These are phyloP conservation scores for Limnephilus marmoratus DNA, from an alignment of 2,888 invertebrate genomes.

Conservation along the genomic window DNA sequence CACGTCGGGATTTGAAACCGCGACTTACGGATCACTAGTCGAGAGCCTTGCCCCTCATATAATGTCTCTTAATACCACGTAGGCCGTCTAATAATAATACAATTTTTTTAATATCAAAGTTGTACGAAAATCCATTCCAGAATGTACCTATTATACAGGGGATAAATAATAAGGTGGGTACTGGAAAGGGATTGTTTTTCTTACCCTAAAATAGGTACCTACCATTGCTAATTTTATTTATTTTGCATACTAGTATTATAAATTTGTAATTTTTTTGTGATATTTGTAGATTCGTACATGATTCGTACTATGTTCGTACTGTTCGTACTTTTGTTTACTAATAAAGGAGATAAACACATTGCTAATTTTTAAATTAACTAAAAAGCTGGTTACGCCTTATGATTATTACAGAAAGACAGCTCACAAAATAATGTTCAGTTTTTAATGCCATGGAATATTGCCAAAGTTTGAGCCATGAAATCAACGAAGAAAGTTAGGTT, in stretches of 20 bases:
- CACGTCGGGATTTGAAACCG: too few relatives aligned
- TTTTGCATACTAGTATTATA: background rate
- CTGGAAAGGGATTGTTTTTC: background rate
- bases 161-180: background rate
- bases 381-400: background rate
- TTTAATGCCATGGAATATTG: background rate
- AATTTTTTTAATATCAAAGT: background rate
- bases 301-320: too few relatives aligned
- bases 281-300: too few relatives aligned
- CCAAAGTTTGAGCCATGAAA: background rate
- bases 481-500: constrained; percentile 17
- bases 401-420: background rate
- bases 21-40: too few relatives aligned
- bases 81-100: background rate
- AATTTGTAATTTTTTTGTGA: too few relatives aligned
- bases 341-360: background rate
- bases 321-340: background rate
- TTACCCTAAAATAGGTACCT: background rate
- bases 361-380: background rate
- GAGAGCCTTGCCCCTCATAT: too few relatives aligned
- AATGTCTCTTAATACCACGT: too few relatives aligned
- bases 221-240: background rate
- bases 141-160: background rate
- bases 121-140: background rate
- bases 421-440: background rate